Base-by-base conservation (phyloP, 2,888 invertebrate species). In the Tenodera sinensis region DNA sequence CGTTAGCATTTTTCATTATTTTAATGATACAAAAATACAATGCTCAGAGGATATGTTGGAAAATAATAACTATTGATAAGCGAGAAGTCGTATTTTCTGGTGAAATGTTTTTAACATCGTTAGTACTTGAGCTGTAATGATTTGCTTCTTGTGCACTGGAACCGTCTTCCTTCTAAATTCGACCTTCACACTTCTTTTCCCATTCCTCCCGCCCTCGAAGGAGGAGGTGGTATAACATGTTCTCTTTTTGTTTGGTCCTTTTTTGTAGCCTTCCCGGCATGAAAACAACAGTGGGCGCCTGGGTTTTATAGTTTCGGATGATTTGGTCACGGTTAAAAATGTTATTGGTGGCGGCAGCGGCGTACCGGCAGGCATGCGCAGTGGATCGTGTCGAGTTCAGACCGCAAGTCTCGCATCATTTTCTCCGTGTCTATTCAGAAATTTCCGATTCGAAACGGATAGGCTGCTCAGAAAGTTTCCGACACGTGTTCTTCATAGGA, bases 251-350 rank as follows among this genome's bases (percentile, higher is more conserved):
- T 82, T 83, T 71, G 28, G 28, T 42, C 34, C 83, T 83, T 87
- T 71, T 87, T 85, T 15, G 27, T 54, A 42, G 15, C 81, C 87
- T 15, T 87, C 83, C 54, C 54, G 54, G 54, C 54, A 71, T 71
- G 54, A 71, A 87, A 83, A 83, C 82, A 83, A 87, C 25, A 30
- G 27, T 71, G 87, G 87, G 87, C 87, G 87, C 87, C 87, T 87
- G 25, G 87, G 87, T 87, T 87, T 87, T 87, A 83, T 87, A 87
- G 87, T 82, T 71, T 87, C 87, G 34, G 83, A 87, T 83, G 87
- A 83, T 83, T 87, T 87, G 87, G 87, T 87, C 87, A 87, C 87
- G 87, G 87, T 87, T 87, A 34, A 83, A 87, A 87, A 87, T 87
- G 87, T 87, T 87, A 83, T 87, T 87, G 87, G 87, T 86, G 71